Conservation (phyloP, 2,113 vertebrate genomes). For the Hemichromis elongatus region DNA sequence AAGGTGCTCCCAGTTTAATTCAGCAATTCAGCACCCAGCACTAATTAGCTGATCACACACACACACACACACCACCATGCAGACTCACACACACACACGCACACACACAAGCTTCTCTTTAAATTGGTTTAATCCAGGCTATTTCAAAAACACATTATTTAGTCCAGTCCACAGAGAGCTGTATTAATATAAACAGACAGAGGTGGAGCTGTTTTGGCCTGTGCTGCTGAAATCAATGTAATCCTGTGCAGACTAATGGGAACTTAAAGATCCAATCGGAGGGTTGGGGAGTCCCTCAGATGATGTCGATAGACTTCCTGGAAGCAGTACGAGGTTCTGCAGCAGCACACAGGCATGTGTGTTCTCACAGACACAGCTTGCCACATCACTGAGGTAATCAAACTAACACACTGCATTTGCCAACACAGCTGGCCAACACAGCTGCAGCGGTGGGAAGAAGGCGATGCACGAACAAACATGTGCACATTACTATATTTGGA, state of each 20-base stretch:
- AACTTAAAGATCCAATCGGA: conserved; percentile 37
- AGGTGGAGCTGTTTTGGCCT: neutral
- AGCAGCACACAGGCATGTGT: neutral
- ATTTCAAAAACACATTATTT: neutral
- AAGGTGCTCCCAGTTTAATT: neutral
- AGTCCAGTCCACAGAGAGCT: neutral
- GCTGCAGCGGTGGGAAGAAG: neutral
- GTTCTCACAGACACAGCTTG: neutral
- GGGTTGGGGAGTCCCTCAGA: conserved; percentile 10
- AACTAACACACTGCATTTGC: neutral
- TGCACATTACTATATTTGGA: neutral
- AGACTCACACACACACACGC: neutral
- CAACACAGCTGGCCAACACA: neutral
- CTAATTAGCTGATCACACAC: neutral
- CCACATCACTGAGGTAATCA: neutral
- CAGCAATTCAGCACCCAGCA: neutral
- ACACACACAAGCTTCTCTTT: neutral
- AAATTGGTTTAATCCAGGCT: neutral
- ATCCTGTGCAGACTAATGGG: conserved; percentile 15
- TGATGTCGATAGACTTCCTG: conserved; percentile 41
- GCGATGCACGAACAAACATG: neutral
- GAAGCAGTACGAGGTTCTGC: conserved; percentile 15
- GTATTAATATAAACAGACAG: neutral
- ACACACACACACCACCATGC: neutral
- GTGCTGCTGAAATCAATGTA: conserved; percentile 2